Conservation (phyloP, 2,797 vertebrate genomes). For the Oreortyx pictus region DNA sequence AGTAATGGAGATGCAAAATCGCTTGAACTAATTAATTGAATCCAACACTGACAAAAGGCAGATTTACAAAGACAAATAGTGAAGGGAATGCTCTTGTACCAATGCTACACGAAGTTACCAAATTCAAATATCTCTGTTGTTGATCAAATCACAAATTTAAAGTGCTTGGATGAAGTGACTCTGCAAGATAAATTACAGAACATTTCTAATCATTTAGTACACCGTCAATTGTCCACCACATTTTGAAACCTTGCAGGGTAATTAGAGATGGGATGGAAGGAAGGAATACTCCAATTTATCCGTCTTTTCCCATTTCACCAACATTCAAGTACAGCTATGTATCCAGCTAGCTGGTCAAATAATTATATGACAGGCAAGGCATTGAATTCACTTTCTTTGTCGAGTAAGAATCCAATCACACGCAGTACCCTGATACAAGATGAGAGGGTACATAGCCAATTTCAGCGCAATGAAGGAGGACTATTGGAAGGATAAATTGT, state of each 20-base stretch:
- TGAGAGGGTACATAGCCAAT: conserved; percentile 38
- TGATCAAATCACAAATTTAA: neutral
- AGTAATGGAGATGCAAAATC: neutral
- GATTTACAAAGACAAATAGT: neutral
- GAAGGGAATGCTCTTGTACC: neutral
- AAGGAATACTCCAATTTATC: neutral
- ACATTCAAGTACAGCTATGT: neutral
- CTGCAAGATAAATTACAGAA: neutral
- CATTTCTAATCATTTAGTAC: neutral
- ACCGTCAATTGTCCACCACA: neutral
- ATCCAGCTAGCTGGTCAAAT: neutral
- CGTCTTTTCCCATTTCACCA: neutral
- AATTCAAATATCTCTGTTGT: neutral
- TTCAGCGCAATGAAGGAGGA: neutral
- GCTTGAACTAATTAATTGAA: neutral
- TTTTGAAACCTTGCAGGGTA: neutral
- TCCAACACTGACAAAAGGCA: neutral
- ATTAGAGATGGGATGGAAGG: neutral
- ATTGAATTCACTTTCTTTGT: conserved; percentile 21
- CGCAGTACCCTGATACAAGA: conserved; percentile 49
- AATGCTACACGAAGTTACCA: neutral
- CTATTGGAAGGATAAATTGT: conserved; percentile 37
- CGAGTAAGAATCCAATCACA: conserved; percentile 30
- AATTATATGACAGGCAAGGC: neutral
- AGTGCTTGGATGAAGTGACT: neutral